Conservation (phyloP, 1,140 invertebrate genomes). For the Rhizoglyphus robini region DNA sequence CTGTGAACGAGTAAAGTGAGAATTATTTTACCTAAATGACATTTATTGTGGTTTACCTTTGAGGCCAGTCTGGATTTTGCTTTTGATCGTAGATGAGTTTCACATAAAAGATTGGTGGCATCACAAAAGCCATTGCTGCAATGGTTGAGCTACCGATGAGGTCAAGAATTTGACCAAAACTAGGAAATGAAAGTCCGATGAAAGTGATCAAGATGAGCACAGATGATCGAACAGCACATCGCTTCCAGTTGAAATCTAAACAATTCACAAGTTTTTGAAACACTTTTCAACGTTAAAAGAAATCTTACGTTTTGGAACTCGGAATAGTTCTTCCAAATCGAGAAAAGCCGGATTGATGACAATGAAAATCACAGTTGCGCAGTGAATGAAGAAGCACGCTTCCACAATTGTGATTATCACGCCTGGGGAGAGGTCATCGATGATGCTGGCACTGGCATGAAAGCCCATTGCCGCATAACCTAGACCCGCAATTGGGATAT, state of each 20-base stretch:
- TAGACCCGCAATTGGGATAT: conserved; percentile 42
- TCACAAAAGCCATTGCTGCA: conserved; percentile 65
- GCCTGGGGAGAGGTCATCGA: conserved; percentile 33
- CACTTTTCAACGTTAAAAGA: conserved; percentile 30
- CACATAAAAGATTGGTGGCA: conserved; percentile 55
- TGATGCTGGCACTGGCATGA: conserved; percentile 40
- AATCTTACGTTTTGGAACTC: conserved; percentile 46
- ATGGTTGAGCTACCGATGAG: conserved; percentile 69
- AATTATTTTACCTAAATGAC: too few species aligned
- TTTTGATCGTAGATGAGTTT: neutral
- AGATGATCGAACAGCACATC: conserved; percentile 53
- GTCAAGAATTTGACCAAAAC: conserved; percentile 76
- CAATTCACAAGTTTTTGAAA: neutral
- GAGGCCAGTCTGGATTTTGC: too few species aligned
- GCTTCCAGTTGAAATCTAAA: conserved; percentile 60
- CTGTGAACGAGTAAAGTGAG: too few species aligned
- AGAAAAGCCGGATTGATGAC: conserved; percentile 50
- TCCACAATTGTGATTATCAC: conserved; percentile 37
- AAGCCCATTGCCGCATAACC: conserved; percentile 49
- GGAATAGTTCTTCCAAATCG: conserved; percentile 52
- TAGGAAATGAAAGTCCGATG: conserved; percentile 62
- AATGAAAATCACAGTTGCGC: conserved; percentile 49
- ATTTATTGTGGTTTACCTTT: too few species aligned
- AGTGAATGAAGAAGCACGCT: conserved; percentile 45
- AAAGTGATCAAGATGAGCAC: conserved; percentile 56